Evolutionary conservation across 2,888 invertebrate species (phyloP), one percentile per base, ranked within the genome.

Genomic region (Drosophila dives): DNA sequence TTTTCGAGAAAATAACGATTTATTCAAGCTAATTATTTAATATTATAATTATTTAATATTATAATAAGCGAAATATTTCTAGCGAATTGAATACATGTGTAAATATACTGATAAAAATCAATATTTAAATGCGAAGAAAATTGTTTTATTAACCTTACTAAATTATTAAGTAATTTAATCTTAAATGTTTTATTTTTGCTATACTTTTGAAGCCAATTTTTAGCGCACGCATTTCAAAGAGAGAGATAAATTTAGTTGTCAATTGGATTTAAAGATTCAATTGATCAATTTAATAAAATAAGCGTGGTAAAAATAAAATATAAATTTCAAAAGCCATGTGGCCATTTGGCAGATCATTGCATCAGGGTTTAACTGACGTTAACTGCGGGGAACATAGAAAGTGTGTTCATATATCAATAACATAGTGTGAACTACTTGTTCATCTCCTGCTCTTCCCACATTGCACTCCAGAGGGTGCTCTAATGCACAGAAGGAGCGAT

Each of bases 331-430:
- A 48, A 26, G n/a, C 40, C 40, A 40, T 10, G 7, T n/a, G n/a
- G 29, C 15, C 40, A 42, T 20, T 32, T 56, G 2, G 17, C 40
- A 56, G 40, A 56, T 34, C 50, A 36, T 29, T 36, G 53, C 26
- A 10, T n/a, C 20, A 36, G 48, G 15, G 42, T 17, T 69, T 26
- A 36, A 33, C 33, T 56, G 38, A 36, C 56, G 33, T 53, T 53
- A 38, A 56, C 17, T 17, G 36, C 12, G 29, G 36, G 26, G 17
- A 15, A 50, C 26, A 8, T 3, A 20, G 34, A 48, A n/a, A 42
- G 56, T 40, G 72, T 48, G 53, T 79, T 38, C 68, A 63, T 65
- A 75, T 67, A 77, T 82, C 80, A 64, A 53, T 82, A 61, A 54
- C 40, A 40, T 38, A 12, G 53, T 48, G 72, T 8, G 29, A 53